Conservation (phyloP, 1,140 invertebrate genomes). For the Drosophila lowei region DNA sequence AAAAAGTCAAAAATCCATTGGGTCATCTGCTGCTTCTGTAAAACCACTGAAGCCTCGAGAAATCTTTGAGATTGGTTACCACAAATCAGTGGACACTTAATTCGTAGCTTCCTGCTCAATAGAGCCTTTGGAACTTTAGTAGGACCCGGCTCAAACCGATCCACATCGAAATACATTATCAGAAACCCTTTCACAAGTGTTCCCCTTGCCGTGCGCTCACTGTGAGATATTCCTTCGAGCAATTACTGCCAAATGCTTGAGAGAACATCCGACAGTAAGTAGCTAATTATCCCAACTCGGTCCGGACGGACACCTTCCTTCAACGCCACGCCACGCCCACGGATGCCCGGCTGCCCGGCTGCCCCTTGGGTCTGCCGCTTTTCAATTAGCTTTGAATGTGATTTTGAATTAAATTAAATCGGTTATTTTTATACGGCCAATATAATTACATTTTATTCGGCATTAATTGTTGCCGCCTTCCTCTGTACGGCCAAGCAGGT, state of each 20-base stretch:
- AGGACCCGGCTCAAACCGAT: too few species aligned
- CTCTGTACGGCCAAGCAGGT: not conserved
- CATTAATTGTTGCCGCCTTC: conserved; percentile 61
- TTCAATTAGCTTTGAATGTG: conserved; percentile 41
- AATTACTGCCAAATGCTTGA: conserved; percentile 76
- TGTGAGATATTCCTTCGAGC: conserved; percentile 60
- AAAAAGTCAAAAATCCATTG: too few species aligned
- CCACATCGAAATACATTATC: too few species aligned
- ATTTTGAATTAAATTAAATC: conserved; percentile 57
- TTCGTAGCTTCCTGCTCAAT: too few species aligned
- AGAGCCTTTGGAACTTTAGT: too few species aligned
- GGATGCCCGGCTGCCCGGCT: too few species aligned
- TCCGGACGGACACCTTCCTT: conserved; percentile 13
- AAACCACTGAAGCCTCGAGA: too few species aligned
- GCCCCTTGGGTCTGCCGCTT: not conserved
- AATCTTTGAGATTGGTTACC: too few species aligned
- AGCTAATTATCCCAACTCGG: conserved; percentile 32
- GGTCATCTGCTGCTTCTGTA: too few species aligned
- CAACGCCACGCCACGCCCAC: conserved; percentile 10
- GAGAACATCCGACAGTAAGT: conserved; percentile 50
- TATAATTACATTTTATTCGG: conserved; percentile 69
- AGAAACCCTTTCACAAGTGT: not conserved
- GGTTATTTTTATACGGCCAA: conserved; percentile 68
- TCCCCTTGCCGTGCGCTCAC: conserved; percentile 42
- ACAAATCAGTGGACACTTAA: too few species aligned